These are phyloP conservation scores for Perdix hodgsoniae DNA, from an alignment of 2,797 vertebrate species.

Conservation along the genomic window DNA sequence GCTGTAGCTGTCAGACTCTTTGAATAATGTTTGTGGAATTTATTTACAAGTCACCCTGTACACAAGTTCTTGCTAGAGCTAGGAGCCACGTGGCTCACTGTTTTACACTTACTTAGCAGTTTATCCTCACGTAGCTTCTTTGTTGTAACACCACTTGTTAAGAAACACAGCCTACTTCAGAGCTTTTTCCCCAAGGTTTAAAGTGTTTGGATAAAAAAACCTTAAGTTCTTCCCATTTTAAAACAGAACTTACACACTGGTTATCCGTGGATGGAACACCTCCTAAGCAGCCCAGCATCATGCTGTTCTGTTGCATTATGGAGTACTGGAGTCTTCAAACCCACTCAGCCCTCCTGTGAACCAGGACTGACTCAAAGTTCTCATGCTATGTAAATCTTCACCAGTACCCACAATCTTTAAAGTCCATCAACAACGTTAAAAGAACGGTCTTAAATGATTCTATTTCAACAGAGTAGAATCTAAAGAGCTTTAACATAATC, in stretches of 20 bases:
- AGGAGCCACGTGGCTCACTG: neutral
- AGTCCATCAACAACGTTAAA: neutral
- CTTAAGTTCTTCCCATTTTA: conserved; percentile 17
- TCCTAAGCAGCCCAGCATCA: neutral
- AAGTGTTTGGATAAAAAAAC: conserved; percentile 16
- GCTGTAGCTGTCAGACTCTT: neutral
- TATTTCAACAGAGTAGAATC: conserved; percentile 45
- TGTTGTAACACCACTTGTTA: neutral
- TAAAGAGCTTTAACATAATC: conserved; percentile 30
- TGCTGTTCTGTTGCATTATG: neutral
- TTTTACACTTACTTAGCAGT: neutral
- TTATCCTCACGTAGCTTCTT: neutral
- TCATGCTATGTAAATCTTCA: neutral
- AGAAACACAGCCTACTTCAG: neutral
- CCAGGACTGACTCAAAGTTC: neutral
- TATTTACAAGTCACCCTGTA: neutral
- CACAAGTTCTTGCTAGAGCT: neutral
- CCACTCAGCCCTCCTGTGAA: neutral
- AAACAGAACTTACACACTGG: neutral
- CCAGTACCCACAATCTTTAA: neutral
- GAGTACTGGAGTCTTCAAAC: neutral
- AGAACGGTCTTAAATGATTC: no score
- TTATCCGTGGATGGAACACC: neutral
- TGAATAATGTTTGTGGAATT: no score
- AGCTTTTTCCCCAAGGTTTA: neutral